Base-by-base conservation (phyloP, 2,113 vertebrate genomes). In the Sakesphorus luctuosus region DNA sequence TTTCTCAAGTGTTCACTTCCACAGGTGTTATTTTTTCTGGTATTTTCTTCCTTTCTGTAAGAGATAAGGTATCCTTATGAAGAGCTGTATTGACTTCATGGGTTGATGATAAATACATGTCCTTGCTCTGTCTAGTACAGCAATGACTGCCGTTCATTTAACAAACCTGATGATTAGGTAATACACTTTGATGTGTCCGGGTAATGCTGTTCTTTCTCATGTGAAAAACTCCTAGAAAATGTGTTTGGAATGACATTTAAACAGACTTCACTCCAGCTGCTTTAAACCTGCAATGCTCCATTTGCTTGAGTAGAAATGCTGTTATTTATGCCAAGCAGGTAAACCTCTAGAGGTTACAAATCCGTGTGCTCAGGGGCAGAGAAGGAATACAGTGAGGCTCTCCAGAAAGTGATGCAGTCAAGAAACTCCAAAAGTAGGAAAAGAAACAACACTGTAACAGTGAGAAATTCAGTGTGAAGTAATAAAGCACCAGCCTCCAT, bases 71-170 rank as follows among this genome's bases (percentile, higher is more conserved):
- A 62, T 24, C 40, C 63, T 93, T 69, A 82, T 33, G 53, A 82
- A 61, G 40, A 92, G 49, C 58, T 87, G 21, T 61, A 43, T 49
- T 96, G 80, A 89, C 84, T 73, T 92, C 69, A 35, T 87, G 50
- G 38, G 29, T 26, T 93, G 62, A 65, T 14, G 35, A 79, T 93
- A 90, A 95, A 93, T 92, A 35, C 52, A 13, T 24, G 66, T 88
- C 59, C 82, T 78, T 94, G 67, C 65, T 95, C 59, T 87, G 36
- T 91, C 55, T 90, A 52, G 44, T 92, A 29, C 74, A 73, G 76
- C 88, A 94, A 49, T 81, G 68, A 58, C 79, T 94, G 53, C 72
- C 79, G 49, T 94, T 95, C 90, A 66, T 96, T 96, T 95, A 94
- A 80, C 87, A 94, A 59, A 83, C 36, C 25, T 75, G 69, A 76